Percentiles rank a stretch among this genome's conserved stretches.
phyloP scores from a whole-genome alignment of 2,797 vertebrate species.

The Rhincodon typus region DNA sequence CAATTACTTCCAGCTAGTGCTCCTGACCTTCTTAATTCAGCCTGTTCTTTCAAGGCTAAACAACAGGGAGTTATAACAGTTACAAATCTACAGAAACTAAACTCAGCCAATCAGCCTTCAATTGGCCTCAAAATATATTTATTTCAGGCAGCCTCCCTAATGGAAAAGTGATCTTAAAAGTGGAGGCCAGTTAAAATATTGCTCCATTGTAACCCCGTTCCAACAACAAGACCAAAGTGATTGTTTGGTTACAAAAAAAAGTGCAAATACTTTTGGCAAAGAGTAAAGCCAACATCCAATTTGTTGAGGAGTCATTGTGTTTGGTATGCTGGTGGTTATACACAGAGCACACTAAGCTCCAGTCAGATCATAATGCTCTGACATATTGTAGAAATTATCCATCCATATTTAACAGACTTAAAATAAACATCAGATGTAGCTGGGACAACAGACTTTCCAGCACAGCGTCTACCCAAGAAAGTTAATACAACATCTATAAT shows the following conservation, averaged over 20 bases:
- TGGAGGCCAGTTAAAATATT: background rate
- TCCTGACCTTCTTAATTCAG: background rate
- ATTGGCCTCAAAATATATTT: background rate
- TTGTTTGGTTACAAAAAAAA: background rate
- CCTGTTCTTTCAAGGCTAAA: background rate
- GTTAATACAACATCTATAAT: background rate
- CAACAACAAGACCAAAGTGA: background rate
- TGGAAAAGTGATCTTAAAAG: background rate
- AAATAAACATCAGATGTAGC: slow-evolving; percentile 3
- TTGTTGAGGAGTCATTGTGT: background rate
- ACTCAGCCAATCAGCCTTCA: background rate
- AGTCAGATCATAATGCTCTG: background rate
- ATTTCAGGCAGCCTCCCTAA: background rate
- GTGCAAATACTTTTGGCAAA: background rate
- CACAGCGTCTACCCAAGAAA: background rate
- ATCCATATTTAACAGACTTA: background rate
- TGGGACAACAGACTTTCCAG: background rate
- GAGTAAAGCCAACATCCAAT: background rate
- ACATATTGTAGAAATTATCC: slow-evolving; percentile 15
- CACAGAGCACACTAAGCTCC: background rate
- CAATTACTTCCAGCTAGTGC: background rate
- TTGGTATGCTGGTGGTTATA: background rate
- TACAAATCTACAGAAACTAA: background rate
- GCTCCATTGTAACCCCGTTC: background rate
- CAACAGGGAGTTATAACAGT: background rate